These are phyloP conservation scores for Sander lucioperca DNA, from an alignment of 2,113 vertebrate genomes.

Conservation along the genomic window DNA sequence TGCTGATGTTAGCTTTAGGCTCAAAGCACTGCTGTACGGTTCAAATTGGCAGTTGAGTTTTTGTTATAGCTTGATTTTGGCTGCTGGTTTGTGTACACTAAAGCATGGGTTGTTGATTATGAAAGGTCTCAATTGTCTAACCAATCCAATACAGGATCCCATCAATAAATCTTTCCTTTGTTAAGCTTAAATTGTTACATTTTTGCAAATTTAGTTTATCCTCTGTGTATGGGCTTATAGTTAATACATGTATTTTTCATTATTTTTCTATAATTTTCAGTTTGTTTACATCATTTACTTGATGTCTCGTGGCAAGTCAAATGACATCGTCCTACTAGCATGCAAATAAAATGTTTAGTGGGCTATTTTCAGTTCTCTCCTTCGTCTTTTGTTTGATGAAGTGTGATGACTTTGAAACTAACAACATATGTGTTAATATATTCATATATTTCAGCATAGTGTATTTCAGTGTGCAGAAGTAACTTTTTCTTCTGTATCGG, in stretches of 20 bases:
- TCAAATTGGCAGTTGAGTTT: not conserved
- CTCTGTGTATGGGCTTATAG: not conserved
- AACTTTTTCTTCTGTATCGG: conserved; percentile 1
- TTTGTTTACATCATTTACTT: conserved; percentile 4
- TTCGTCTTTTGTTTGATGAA: conserved; percentile 18
- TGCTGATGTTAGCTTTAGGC: not conserved
- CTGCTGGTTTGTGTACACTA: not conserved
- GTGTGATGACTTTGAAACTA: conserved; percentile 3
- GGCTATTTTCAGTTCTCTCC: conserved; percentile 6
- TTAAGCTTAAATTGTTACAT: not conserved
- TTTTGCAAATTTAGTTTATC: not conserved
- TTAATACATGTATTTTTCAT: not conserved
- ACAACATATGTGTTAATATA: conserved; percentile 7
- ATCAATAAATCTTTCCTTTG: not conserved
- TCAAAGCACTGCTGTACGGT: not conserved
- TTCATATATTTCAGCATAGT: conserved; percentile 9
- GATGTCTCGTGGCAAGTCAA: conserved; percentile 36
- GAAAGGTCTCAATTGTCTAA: not conserved
- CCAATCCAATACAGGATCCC: not conserved
- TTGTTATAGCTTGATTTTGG: not conserved
- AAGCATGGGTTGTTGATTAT: not conserved
- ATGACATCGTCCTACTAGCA: not conserved
- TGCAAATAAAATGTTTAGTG: conserved; percentile 10
- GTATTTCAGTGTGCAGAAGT: conserved; percentile 17
- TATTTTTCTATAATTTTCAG: not conserved